Percentiles rank a stretch among this genome's conserved stretches.
These are phyloP conservation scores for Tetramorium alpestre DNA, from an alignment of 1,140 invertebrate genomes.

Conservation along the genomic window DNA sequence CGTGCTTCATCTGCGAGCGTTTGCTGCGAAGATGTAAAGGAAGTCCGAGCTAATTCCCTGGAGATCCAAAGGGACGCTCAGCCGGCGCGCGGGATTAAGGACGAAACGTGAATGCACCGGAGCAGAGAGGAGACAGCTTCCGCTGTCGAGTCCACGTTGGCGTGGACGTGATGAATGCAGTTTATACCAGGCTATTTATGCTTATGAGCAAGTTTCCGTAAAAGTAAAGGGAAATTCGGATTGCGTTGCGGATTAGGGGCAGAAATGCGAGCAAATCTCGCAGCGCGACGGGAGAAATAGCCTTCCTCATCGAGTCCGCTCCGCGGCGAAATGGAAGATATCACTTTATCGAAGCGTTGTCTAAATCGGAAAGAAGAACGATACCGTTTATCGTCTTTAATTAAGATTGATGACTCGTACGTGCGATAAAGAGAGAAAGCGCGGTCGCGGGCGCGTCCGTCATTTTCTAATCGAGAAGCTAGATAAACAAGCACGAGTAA, in stretches of 20 bases:
- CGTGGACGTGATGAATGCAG: not conserved
- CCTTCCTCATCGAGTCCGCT: too few species aligned
- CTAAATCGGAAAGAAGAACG: constrained; percentile 57
- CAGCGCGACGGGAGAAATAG: not conserved
- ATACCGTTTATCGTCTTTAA: constrained; percentile 63
- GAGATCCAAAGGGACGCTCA: not conserved
- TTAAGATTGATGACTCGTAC: constrained; percentile 61
- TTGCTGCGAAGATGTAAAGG: not conserved
- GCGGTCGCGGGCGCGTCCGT: not conserved
- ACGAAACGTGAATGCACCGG: constrained; percentile 16
- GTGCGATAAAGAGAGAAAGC: constrained; percentile 64
- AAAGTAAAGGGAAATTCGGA: constrained; percentile 9
- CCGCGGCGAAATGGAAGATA: not conserved
- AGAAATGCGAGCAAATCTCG: constrained; percentile 3
- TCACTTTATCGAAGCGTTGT: constrained; percentile 29
- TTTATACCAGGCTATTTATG: constrained; percentile 24
- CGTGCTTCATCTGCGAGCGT: not conserved
- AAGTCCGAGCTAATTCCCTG: not conserved
- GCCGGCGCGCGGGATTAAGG: constrained; percentile 27
- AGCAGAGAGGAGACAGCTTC: not conserved
- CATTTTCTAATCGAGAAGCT: constrained; percentile 45
- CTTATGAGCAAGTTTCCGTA: constrained; percentile 33
- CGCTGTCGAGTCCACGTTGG: constrained; percentile 6
- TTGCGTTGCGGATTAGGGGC: not conserved
- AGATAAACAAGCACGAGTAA: not conserved